These are phyloP conservation scores for Aegypius monachus DNA, from an alignment of 2,113 vertebrate species.

Conservation along the genomic window DNA sequence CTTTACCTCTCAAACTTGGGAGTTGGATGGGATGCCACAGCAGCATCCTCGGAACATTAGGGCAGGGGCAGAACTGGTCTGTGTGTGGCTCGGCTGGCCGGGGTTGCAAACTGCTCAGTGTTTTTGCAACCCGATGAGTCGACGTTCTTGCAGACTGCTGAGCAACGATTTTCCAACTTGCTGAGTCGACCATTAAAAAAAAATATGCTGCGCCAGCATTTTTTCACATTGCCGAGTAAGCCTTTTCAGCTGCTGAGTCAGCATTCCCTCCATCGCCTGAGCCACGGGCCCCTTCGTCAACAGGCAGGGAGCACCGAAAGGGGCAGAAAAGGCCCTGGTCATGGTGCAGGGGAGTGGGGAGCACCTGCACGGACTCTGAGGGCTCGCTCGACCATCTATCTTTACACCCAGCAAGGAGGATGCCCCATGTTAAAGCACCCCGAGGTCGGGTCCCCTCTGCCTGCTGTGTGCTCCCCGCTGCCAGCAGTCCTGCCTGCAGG, in stretches of 20 bases:
- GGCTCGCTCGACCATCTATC: accelerated
- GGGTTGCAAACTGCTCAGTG: accelerated
- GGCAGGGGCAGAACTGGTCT: background rate
- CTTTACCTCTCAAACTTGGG: background rate
- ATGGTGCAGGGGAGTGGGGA: background rate
- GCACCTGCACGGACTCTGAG: background rate
- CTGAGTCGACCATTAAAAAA: background rate
- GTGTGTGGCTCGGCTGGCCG: accelerated
- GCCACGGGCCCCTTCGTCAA: background rate
- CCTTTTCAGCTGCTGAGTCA: background rate
- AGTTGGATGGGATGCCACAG: accelerated
- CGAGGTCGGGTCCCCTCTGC: accelerated
- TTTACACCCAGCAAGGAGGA: too few relatives aligned
- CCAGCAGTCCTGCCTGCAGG: background rate
- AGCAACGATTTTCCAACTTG: background rate
- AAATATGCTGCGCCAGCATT: background rate
- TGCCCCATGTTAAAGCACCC: background rate
- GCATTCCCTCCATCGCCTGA: background rate
- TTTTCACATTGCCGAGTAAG: background rate
- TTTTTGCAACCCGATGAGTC: background rate
- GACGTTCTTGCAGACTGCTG: background rate
- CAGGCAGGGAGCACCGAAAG: background rate
- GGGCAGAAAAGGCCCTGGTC: background rate
- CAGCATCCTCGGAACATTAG: background rate
- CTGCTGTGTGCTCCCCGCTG: background rate